Base-by-base conservation (phyloP, 2,113 vertebrate species). In the Carassius gibelio region DNA sequence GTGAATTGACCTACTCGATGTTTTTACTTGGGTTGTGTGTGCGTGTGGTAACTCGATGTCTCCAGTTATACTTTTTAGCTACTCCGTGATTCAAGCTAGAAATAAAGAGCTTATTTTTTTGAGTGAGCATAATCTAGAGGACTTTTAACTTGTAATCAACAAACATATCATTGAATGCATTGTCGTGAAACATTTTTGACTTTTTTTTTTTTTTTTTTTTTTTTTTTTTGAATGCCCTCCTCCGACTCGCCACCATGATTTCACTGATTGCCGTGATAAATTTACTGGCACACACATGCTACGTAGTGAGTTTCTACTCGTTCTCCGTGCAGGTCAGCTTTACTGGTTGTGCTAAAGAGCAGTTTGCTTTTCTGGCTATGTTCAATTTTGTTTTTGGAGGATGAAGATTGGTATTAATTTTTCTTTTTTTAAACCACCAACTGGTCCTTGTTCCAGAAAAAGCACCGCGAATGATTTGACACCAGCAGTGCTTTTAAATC, bases 1-100 rank as follows among this genome's bases (percentile, higher is more conserved):
- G 45, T 48, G 45, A 48, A 11, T 3, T 48, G 10, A 48, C 45
- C 45, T 48, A 48, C 45, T 48, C 3, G 10, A 11, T 48, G 45
- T 48, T 48, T 48, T 48, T 48, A 48, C 45, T 48, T 48, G 45
- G 45, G 45, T 48, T 48, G 45, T 48, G 45, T 48, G 45, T 48
- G 45, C 42, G 42, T 30, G 88, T 85, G 91, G 92, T 88, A 90
- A 90, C 89, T 92, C 88, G 7, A 7, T 90, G 80, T 69, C 64
- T 81, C 15, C 42, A n/a, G 19, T 72, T 83, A 23, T 15, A 38
- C 30, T 57, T 42, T 14, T 82, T 72, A 74, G 81, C 48, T 82
- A 36, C 30, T 34, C 26, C 64, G 48, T 81, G 14, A 66, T n/a
- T 81, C 38, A 8, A 68, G 81, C 17, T 82, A 82, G 81, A 38